Conservation (phyloP, 2,888 invertebrate genomes). For the Lycaena phlaeas region DNA sequence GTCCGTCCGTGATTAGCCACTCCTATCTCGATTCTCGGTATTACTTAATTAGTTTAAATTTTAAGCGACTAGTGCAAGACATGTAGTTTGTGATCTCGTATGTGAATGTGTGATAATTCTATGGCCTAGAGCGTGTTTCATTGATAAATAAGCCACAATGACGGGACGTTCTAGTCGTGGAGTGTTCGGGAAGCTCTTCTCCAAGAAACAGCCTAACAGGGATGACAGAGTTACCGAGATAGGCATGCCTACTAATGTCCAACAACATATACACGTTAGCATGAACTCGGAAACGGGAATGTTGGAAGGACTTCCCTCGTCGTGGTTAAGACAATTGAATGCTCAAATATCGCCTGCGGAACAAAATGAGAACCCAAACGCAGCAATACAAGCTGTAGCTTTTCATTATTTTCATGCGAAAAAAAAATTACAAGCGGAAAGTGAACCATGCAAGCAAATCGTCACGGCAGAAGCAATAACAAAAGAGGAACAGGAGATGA, state of each 20-base stretch:
- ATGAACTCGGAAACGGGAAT: conserved; percentile 87
- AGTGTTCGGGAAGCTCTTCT: conserved; percentile 65
- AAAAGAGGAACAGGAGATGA: conserved; percentile 87
- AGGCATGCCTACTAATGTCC: conserved; percentile 88
- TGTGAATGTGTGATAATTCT: conserved; percentile 30
- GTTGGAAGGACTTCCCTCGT: conserved; percentile 87
- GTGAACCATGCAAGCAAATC: conserved; percentile 83
- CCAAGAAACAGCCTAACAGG: conserved; percentile 54
- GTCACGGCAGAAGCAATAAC: conserved; percentile 86
- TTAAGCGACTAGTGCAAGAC: conserved; percentile 32
- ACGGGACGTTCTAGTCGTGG: conserved; percentile 63
- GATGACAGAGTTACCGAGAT: conserved; percentile 78
- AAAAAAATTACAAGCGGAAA: conserved; percentile 83
- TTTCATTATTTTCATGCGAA: conserved; percentile 88
- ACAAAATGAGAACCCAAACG: conserved; percentile 90
- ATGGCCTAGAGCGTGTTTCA: conserved; percentile 22
- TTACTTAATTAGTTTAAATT: conserved; percentile 37
- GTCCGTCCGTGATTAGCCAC: conserved; percentile 63
- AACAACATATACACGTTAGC: conserved; percentile 89
- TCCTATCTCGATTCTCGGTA: conserved; percentile 43
- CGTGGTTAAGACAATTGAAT: conserved; percentile 86
- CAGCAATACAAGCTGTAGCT: conserved; percentile 91
- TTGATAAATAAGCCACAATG: conserved; percentile 46
- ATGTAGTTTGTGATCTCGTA: conserved; percentile 41
- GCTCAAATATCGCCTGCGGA: conserved; percentile 89